These are phyloP conservation scores for Dicrostonyx torquatus DNA, from an alignment of 2,797 vertebrate species.

Conservation along the genomic window DNA sequence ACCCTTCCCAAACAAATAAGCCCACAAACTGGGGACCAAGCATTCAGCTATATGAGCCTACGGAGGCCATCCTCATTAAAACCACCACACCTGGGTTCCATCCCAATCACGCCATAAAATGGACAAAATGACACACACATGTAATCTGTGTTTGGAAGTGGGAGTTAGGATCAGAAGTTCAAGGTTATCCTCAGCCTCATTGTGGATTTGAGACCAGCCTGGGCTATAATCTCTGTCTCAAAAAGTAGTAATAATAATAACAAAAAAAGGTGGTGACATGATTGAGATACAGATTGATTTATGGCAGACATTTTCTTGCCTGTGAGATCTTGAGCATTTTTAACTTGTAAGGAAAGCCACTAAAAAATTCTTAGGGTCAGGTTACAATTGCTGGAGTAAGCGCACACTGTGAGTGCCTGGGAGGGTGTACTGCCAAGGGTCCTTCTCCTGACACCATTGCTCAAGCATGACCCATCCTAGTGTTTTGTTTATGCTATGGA, in stretches of 20 bases:
- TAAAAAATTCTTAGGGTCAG: slow-evolving; percentile 20
- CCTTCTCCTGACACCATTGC: not conserved
- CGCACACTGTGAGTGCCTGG: not conserved
- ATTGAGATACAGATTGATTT: not conserved
- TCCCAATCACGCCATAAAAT: not conserved
- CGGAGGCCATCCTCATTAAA: not conserved
- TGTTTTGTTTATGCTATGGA: not conserved
- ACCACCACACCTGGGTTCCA: not conserved
- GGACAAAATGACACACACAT: too few relatives aligned
- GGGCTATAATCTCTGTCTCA: not conserved
- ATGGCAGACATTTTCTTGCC: not conserved
- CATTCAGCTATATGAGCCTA: not conserved
- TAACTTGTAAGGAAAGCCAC: slow-evolving; percentile 5
- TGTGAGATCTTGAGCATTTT: not conserved
- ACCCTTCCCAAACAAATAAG: not conserved
- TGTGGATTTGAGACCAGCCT: too few relatives aligned
- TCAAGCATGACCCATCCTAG: not conserved
- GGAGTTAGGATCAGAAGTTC: not conserved
- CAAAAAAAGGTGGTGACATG: not conserved
- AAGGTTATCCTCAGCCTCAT: not conserved
- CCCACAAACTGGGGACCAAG: not conserved
- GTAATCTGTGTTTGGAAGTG: not conserved
- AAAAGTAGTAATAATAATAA: not conserved
- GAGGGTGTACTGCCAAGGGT: not conserved
- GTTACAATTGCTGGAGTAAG: not conserved